These are phyloP conservation scores for Cephalotes varians DNA, from an alignment of 2,888 invertebrate species.

Conservation along the genomic window DNA sequence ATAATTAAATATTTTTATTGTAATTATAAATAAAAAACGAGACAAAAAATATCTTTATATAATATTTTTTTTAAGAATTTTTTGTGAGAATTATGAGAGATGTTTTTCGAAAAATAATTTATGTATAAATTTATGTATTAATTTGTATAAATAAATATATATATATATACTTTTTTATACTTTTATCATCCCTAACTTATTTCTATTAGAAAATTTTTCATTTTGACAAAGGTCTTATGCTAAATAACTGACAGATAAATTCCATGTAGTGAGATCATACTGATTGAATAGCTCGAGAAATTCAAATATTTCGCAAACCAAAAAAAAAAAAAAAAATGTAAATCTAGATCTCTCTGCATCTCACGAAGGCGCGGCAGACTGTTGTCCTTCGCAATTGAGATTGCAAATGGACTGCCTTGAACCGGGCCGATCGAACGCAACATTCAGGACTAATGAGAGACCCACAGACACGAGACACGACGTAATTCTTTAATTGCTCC, in stretches of 20 bases:
- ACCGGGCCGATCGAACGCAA: conserved; percentile 53
- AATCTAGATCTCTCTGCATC: neutral
- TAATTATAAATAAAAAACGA: neutral
- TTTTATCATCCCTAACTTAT: neutral
- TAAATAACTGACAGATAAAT: neutral
- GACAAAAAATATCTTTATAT: neutral
- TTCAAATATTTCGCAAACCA: neutral
- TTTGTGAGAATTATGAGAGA: too few species aligned
- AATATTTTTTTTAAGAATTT: neutral
- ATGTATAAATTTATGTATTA: too few species aligned
- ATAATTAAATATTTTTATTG: too few species aligned
- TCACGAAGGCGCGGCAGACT: conserved; percentile 8
- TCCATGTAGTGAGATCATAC: neutral
- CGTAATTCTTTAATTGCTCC: conserved; percentile 81
- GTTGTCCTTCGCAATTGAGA: conserved; percentile 35
- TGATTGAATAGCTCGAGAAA: neutral
- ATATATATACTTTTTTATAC: neutral
- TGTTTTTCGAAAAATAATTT: too few species aligned
- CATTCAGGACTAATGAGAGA: conserved; percentile 64
- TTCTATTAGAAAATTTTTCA: neutral
- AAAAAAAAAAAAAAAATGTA: neutral
- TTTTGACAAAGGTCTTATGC: neutral
- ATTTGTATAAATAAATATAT: too few species aligned
- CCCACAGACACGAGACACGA: conserved; percentile 30
- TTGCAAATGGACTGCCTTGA: conserved; percentile 61